Conservation (phyloP, 1,140 invertebrate species). For the Bombus ignitus region DNA sequence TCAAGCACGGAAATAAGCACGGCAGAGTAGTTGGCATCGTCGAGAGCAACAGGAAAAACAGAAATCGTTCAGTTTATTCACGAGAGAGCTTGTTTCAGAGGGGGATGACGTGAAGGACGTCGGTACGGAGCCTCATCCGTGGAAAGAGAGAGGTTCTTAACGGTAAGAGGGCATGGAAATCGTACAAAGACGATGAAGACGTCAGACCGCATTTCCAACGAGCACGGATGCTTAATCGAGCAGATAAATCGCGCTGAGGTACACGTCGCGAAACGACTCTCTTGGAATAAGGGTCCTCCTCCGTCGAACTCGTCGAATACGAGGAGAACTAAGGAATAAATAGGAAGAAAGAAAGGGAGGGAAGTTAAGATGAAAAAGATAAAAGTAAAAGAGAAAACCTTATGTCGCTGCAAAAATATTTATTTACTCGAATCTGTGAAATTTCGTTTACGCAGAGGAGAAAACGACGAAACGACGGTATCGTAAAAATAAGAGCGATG, state of each 20-base stretch:
- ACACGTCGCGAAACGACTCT: constrained; percentile 30
- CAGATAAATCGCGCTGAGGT: constrained; percentile 33
- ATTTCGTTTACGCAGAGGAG: constrained; percentile 16
- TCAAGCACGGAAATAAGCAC: neutral
- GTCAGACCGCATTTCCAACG: constrained; percentile 11
- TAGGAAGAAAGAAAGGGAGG: neutral
- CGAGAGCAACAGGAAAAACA: constrained; percentile 3
- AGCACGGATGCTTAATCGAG: constrained; percentile 44
- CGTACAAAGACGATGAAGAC: constrained; percentile 47
- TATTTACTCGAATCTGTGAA: constrained; percentile 30
- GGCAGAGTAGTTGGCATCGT: neutral
- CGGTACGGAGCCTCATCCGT: neutral
- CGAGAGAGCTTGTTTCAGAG: too few relatives aligned
- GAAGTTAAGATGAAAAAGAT: neutral
- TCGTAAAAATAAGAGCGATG: constrained; percentile 29
- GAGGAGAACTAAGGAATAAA: neutral
- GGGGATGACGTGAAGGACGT: too few relatives aligned
- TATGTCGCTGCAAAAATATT: constrained; percentile 30
- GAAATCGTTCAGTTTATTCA: neutral
- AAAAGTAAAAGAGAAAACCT: neutral
- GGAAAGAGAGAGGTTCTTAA: constrained; percentile 23
- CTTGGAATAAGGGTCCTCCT: constrained; percentile 21
- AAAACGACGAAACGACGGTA: neutral
- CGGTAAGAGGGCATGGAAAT: constrained; percentile 30
- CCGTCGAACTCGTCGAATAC: constrained; percentile 17